Evolutionary conservation across 1,140 invertebrate species (phyloP).

Genomic region (Monomorium pharaonis): DNA sequence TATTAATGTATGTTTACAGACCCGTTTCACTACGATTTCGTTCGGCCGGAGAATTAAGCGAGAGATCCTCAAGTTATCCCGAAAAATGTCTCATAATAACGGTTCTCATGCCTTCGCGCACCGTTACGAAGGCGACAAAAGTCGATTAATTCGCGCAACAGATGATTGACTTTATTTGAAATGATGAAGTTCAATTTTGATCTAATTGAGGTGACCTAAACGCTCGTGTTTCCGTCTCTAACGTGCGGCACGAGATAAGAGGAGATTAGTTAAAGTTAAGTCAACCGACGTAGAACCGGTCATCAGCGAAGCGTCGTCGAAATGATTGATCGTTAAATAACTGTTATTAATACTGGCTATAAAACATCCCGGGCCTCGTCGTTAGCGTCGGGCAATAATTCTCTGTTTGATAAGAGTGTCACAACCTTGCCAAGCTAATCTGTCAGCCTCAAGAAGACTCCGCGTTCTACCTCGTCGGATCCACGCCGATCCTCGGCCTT

Average conservation of each 20-base stretch:
- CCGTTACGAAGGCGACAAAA: neutral
- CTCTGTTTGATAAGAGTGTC: slow-evolving; percentile 52
- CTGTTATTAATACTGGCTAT: slow-evolving; percentile 37
- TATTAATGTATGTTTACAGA: slow-evolving; percentile 83
- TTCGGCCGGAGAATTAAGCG: slow-evolving; percentile 59
- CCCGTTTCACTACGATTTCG: slow-evolving; percentile 61
- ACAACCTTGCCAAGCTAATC: slow-evolving; percentile 31
- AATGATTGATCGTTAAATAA: slow-evolving; percentile 54
- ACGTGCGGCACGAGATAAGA: neutral
- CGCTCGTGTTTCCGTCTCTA: neutral
- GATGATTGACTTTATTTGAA: neutral
- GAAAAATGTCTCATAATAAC: slow-evolving; percentile 61
- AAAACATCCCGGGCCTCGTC: neutral
- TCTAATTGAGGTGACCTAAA: neutral
- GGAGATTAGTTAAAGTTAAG: neutral
- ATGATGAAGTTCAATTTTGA: neutral
- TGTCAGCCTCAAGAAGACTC: slow-evolving; percentile 29
- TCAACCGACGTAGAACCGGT: neutral
- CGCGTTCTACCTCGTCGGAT: neutral
- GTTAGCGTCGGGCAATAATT: slow-evolving; percentile 20
- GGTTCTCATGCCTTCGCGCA: slow-evolving; percentile 71
- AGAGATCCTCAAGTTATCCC: slow-evolving; percentile 73
- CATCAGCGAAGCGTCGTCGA: slow-evolving; percentile 10
- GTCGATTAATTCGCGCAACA: neutral
- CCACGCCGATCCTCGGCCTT: neutral